These are phyloP conservation scores for Melieria omissa DNA, from an alignment of 2,888 invertebrate species.

Conservation along the genomic window DNA sequence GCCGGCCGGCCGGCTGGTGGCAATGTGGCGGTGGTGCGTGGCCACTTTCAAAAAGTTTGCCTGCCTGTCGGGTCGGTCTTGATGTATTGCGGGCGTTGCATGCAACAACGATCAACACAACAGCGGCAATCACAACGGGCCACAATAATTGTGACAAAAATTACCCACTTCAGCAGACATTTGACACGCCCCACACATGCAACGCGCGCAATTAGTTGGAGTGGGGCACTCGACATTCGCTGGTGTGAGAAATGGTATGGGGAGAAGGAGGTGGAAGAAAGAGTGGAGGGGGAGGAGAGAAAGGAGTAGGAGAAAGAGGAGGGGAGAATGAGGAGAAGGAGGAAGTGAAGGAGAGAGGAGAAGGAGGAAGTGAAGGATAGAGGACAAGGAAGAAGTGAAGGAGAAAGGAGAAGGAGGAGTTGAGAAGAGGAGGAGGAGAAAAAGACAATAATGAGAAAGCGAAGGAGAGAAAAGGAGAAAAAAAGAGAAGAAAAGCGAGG, in stretches of 20 bases:
- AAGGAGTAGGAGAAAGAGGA: not conserved
- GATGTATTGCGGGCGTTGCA: constrained; percentile 10
- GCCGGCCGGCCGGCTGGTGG: not conserved
- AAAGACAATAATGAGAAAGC: not conserved
- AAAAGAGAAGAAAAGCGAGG: not conserved
- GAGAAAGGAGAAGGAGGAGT: not conserved
- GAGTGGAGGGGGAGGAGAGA: not conserved
- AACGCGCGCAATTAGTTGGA: no score
- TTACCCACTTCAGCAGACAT: no score
- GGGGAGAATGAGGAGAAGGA: not conserved
- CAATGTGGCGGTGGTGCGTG: constrained; percentile 21
- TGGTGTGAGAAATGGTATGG: not conserved
- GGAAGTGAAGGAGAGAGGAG: not conserved
- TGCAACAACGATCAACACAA: not conserved
- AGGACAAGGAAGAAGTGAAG: not conserved
- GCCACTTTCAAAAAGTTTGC: constrained; percentile 17
- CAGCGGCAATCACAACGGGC: not conserved
- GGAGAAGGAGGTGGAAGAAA: not conserved
- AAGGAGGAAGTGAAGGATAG: not conserved
- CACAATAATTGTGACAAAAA: no score
- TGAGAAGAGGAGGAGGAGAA: not conserved
- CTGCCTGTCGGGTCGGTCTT: constrained; percentile 1
- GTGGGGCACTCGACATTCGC: no score
- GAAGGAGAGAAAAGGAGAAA: not conserved
- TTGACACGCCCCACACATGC: no score